Conservation (phyloP, 2,113 vertebrate genomes). For the Lasiurus borealis region DNA sequence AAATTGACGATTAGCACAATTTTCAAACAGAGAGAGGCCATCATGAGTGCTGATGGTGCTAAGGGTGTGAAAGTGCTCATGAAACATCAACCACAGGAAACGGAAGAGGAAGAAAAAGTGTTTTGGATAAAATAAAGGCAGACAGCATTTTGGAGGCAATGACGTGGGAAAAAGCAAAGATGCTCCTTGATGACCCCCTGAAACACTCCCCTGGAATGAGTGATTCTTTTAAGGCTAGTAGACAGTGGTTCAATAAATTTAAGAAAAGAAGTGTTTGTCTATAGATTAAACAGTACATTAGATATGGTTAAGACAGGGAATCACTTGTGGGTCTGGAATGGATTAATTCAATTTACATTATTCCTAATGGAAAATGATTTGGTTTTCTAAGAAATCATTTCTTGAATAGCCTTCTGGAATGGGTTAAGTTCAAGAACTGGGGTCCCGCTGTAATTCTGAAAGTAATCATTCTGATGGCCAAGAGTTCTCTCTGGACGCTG, state of each 20-base stretch:
- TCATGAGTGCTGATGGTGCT: background rate
- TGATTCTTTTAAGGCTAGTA: background rate
- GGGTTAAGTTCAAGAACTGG: background rate
- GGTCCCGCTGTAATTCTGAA: conserved; percentile 90
- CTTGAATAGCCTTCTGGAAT: background rate
- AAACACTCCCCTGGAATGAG: background rate
- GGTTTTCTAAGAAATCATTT: background rate
- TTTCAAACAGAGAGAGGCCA: background rate
- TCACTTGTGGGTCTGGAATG: background rate
- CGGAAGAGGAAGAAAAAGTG: background rate
- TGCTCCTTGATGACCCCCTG: background rate
- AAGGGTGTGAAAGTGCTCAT: background rate
- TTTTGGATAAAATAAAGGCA: background rate
- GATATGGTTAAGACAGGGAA: background rate
- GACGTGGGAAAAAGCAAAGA: background rate
- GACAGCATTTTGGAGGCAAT: background rate
- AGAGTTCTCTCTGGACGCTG: conserved; percentile 97
- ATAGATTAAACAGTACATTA: background rate
- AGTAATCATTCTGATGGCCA: conserved; percentile 99
- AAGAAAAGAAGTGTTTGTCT: background rate
- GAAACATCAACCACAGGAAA: background rate
- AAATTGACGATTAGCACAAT: background rate
- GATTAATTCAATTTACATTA: background rate
- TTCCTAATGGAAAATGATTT: background rate
- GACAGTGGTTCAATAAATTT: background rate